Percentiles rank a stretch among this genome's conserved stretches.
phyloP scores from a whole-genome alignment of 1,140 invertebrate genomes.

The Polypedilum vanderplanki region DNA sequence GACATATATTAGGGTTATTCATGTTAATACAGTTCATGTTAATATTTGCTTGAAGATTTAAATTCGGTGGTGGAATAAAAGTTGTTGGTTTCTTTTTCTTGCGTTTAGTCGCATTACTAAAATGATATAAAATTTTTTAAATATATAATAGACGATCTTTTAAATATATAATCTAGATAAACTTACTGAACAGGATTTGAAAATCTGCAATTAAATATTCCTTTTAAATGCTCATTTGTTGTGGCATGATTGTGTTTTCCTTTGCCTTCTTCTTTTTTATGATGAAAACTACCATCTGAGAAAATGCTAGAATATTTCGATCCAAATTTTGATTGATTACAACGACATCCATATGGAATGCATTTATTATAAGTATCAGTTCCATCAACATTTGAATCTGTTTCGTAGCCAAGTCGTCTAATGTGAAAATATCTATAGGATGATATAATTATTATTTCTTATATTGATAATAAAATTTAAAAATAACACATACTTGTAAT shows the following conservation, averaged over 20 bases:
- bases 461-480: too few relatives aligned
- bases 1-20: not conserved
- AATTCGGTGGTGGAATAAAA: constrained; percentile 70
- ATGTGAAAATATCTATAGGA: constrained; percentile 60
- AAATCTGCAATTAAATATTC: constrained; percentile 84
- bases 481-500: constrained; percentile 66
- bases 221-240: constrained; percentile 36
- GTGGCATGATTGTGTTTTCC: not conserved
- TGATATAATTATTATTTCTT: too few relatives aligned
- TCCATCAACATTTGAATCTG: constrained; percentile 41
- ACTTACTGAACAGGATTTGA: constrained; percentile 53
- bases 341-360: not conserved
- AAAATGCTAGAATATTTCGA: not conserved
- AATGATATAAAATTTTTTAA: constrained; percentile 29
- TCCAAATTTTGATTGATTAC: not conserved
- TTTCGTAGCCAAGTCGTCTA: constrained; percentile 55
- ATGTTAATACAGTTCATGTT: not conserved
- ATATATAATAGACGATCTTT: not conserved
- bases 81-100: constrained; percentile 86
- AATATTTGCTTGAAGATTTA: constrained; percentile 33
- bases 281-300: not conserved
- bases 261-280: constrained; percentile 28
- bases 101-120: constrained; percentile 53
- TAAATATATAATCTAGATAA: too few relatives aligned
- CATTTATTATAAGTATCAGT: constrained; percentile 40